Base-by-base conservation (phyloP, 2,113 vertebrate genomes). In the Steatornis caripensis region DNA sequence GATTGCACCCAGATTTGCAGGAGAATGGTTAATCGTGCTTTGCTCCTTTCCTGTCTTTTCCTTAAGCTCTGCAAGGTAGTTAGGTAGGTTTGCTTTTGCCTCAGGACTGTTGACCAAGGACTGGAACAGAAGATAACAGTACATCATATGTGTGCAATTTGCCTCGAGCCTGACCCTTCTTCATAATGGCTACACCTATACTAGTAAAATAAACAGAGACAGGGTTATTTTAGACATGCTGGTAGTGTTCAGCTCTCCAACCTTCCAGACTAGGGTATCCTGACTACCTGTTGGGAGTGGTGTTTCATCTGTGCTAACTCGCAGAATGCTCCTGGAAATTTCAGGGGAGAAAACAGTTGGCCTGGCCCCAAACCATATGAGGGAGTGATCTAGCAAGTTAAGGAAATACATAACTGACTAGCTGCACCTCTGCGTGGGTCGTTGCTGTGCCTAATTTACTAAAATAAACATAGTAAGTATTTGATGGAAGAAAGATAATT, bases 61-160 rank as follows among this genome's bases (percentile, higher is more conserved):
- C 1, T 68, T 87, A 75, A 98, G 96, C 17, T 39, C 8, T 55
- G 0, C 34, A 45, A 98, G 97, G 91, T 97, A 98, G 2, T 0
- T 1, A 4, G 96, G 90, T 34, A 98, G 87, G 2, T 87, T 21
- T 55, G 36, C 16, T 43, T 90, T 91, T 88, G 92, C 64, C 0
- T 66, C 49, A 2, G 98, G 98, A 64, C 97, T 96, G 41, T 62
- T 92, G 81, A 95, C 60, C 96, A 98, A 96, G 64, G 88, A 39
- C 98, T 98, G 87, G 54, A 89, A 96, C 49, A 51, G 64, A 96
- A 97, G 75, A 87, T 26, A 93, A 84, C 45, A 90, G 21, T 51
- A n/a, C 10, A 41, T 75, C 37, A 78, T 23, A 14, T 6, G 6
- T 12, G 21, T 53, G 51, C 53, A 60, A 4, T 64, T 65, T 66